phyloP scores from a whole-genome alignment of 2,888 invertebrate genomes.

The Mesorhabditis sp. region DNA sequence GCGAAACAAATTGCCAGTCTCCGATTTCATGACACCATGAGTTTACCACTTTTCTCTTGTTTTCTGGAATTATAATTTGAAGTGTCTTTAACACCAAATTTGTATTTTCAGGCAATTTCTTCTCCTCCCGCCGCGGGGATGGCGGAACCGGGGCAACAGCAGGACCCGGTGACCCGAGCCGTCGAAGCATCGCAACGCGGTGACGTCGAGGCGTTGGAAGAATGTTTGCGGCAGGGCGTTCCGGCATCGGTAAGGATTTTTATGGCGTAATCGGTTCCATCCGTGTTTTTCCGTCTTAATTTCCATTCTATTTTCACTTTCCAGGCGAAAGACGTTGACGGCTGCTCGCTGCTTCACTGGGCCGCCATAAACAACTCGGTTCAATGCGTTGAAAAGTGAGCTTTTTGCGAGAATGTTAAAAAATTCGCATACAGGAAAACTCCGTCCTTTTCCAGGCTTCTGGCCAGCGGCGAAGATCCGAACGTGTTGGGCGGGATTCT shows the following conservation, averaged over 20 bases:
- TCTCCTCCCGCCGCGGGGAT: neutral
- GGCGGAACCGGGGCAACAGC: neutral
- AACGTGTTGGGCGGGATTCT: conserved; percentile 94
- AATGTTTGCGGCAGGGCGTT: neutral
- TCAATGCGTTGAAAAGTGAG: conserved; percentile 24
- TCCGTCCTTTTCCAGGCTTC: conserved; percentile 18
- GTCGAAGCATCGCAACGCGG: neutral
- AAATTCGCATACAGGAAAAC: no score
- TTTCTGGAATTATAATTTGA: neutral
- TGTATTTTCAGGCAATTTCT: no score
- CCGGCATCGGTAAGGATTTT: neutral
- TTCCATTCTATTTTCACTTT: neutral
- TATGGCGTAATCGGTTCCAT: neutral
- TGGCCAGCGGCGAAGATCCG: conserved; percentile 74
- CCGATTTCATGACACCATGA: no score
- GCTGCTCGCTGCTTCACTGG: conserved; percentile 95
- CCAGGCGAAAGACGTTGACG: conserved; percentile 68
- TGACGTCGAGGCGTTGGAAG: neutral
- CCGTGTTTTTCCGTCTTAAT: no score
- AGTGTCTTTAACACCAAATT: neutral
- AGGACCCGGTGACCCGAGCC: neutral
- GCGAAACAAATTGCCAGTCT: no score
- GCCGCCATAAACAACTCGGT: conserved; percentile 92
- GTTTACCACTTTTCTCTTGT: neutral
- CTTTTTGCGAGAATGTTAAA: neutral